Evolutionary conservation across 2,113 vertebrate species (phyloP).

Genomic region (Tupaia chinensis): DNA sequence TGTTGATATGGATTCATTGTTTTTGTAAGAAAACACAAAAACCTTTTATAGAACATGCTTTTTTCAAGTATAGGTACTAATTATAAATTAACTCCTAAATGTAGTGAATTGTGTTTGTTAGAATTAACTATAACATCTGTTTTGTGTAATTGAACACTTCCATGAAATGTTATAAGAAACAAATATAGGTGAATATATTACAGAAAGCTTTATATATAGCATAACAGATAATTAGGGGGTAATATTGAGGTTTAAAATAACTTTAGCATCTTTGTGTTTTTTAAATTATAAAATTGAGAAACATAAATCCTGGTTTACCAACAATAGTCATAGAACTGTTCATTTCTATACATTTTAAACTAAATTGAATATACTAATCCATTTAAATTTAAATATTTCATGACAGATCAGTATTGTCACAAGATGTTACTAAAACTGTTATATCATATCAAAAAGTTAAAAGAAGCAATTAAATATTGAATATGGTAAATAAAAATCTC

Average conservation of each 20-base stretch:
- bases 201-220: background rate
- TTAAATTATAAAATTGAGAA: background rate
- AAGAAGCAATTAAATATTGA: background rate
- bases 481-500: background rate
- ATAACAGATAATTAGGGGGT: background rate
- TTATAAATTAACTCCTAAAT: constrained; percentile 19
- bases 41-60: background rate
- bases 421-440: background rate
- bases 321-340: background rate
- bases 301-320: background rate
- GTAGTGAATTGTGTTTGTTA: background rate
- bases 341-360: background rate
- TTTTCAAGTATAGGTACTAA: background rate
- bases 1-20: background rate
- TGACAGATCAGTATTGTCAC: background rate
- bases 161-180: background rate
- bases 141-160: constrained; percentile 10
- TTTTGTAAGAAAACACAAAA: background rate
- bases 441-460: background rate
- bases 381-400: background rate
- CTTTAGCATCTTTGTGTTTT: background rate
- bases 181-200: background rate
- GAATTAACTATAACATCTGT: background rate
- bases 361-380: background rate
- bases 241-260: background rate